Evolutionary conservation across 1,140 invertebrate species (phyloP).

Genomic region (Rhyzopertha dominica): DNA sequence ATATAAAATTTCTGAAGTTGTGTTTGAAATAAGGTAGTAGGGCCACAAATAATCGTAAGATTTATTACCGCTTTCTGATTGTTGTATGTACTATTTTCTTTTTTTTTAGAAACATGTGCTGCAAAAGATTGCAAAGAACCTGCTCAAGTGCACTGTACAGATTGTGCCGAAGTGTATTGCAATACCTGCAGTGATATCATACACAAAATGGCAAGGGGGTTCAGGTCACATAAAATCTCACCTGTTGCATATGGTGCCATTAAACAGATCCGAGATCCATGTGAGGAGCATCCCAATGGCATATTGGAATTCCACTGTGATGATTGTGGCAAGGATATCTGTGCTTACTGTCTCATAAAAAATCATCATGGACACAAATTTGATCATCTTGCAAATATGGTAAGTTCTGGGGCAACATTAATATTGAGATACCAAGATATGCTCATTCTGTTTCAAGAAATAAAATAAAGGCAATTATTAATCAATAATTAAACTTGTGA

Average conservation of each 20-base stretch:
- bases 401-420: constrained; percentile 17
- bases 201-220: constrained; percentile 30
- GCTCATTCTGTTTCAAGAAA: no score
- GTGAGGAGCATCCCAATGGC: constrained; percentile 21
- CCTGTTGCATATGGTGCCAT: constrained; percentile 5
- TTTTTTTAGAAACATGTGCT: constrained; percentile 12
- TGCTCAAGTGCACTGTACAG: constrained; percentile 14
- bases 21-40: no score
- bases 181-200: constrained; percentile 34
- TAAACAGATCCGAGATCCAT: constrained; percentile 23
- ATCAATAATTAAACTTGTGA: no score
- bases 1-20: no score
- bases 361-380: constrained; percentile 38
- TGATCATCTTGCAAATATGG: constrained; percentile 22
- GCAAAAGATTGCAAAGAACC: constrained; percentile 16
- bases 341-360: constrained; percentile 42
- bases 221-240: constrained; percentile 6
- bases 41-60: no score
- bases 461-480: no score
- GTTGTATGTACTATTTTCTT: no score
- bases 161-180: constrained; percentile 23
- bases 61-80: no score
- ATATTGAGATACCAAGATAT: not conserved
- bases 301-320: constrained; percentile 41
- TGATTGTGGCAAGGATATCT: constrained; percentile 38